Conservation (phyloP, 1,140 invertebrate species). For the Periplaneta americana region DNA sequence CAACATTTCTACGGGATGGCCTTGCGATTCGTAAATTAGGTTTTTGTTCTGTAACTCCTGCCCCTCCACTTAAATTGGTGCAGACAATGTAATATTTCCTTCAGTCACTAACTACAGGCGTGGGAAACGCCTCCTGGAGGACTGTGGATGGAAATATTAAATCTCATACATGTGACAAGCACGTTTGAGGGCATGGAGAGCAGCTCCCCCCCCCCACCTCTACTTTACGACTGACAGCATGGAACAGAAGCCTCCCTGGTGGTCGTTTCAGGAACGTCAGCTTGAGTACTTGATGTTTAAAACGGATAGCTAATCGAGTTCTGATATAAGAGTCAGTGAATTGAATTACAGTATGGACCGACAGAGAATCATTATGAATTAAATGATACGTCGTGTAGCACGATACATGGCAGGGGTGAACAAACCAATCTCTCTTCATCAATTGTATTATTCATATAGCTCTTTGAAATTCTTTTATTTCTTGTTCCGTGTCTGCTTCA, state of each 20-base stretch:
- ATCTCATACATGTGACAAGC: neutral
- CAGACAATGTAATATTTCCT: too few species aligned
- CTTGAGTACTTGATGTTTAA: neutral
- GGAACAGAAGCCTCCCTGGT: neutral
- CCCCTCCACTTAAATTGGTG: too few species aligned
- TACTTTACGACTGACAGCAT: neutral
- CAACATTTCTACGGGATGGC: too few species aligned
- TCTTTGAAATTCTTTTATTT: too few species aligned
- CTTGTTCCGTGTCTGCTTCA: too few species aligned
- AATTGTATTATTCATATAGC: too few species aligned
- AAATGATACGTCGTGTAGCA: too few species aligned
- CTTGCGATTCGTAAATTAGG: too few species aligned
- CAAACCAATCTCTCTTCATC: too few species aligned
- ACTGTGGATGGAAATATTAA: neutral
- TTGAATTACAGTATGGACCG: neutral
- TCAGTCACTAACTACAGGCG: too few species aligned
- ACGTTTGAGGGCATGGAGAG: neutral
- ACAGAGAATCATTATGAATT: neutral
- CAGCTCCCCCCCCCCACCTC: too few species aligned
- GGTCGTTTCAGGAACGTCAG: neutral
- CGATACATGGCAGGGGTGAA: neutral
- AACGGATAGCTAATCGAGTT: neutral
- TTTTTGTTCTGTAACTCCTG: too few species aligned
- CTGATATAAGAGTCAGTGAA: neutral
- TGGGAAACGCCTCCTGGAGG: neutral